Conservation (phyloP, 37 sponge, comb jelly and placozoan species). For the Petrosia ficiformis region DNA sequence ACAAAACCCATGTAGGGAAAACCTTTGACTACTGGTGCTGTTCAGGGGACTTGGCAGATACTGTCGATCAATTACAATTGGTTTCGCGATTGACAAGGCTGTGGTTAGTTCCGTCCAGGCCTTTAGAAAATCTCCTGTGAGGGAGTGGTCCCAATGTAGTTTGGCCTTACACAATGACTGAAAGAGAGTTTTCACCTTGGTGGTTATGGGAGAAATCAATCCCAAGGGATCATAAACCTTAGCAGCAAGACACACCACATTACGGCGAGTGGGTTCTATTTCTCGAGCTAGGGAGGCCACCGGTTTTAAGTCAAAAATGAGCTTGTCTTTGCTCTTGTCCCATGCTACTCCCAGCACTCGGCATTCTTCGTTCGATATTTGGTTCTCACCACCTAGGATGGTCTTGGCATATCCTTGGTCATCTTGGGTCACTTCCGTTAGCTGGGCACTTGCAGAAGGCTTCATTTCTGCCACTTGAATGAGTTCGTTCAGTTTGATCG, state of each 20-base stretch:
- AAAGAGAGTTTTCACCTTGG: slow-evolving; percentile 5
- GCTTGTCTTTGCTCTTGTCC: not conserved
- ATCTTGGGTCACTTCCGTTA: not conserved
- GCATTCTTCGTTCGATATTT: not conserved
- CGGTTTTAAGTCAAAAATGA: not conserved
- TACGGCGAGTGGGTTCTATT: slow-evolving; percentile 13
- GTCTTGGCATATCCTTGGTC: slow-evolving; percentile 14
- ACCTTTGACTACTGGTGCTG: too few relatives aligned
- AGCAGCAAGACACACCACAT: slow-evolving; percentile 3
- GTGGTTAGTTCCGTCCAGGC: not conserved
- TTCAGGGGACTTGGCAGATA: too few relatives aligned
- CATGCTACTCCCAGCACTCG: slow-evolving; percentile 12
- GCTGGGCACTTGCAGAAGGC: not conserved
- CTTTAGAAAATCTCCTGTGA: not conserved
- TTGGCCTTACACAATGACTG: slow-evolving; percentile 10
- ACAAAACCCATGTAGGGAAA: slow-evolving; percentile 15
- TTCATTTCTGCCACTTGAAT: not conserved
- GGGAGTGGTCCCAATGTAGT: not conserved
- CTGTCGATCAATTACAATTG: too few relatives aligned
- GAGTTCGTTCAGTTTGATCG: not conserved
- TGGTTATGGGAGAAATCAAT: not conserved
- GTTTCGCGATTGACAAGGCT: too few relatives aligned
- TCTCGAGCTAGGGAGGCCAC: not conserved
- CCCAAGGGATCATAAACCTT: slow-evolving; percentile 24
- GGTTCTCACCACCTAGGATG: slow-evolving; percentile 2